Percentiles rank a stretch among this genome's conserved stretches.
Conservation (phyloP, 2,113 vertebrate species). For the Glaucidium brasilianum region DNA sequence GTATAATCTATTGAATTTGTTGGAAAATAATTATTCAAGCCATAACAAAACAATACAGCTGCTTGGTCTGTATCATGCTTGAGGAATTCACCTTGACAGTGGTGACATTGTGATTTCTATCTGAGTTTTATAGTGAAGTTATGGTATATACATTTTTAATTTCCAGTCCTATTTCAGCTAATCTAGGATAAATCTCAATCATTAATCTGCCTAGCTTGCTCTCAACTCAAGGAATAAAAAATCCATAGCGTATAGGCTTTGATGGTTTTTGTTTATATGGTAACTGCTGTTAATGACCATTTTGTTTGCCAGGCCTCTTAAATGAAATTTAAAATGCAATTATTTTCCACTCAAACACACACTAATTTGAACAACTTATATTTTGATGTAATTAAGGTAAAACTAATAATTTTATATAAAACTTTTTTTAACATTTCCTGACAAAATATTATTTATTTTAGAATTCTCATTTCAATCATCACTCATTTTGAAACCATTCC, state of each 20-base stretch:
- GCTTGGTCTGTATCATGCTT: not conserved
- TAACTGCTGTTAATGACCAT: constrained; percentile 23
- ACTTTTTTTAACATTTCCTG: not conserved
- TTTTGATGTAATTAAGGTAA: constrained; percentile 34
- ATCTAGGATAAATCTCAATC: constrained; percentile 18
- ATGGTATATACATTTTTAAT: constrained; percentile 11
- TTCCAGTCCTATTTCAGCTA: not conserved
- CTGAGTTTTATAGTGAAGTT: not conserved
- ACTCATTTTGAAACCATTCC: constrained; percentile 10
- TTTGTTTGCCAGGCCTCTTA: constrained; percentile 9
- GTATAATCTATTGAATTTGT: not conserved
- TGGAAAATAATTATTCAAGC: not conserved
- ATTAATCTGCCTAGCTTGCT: not conserved
- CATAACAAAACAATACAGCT: not conserved
- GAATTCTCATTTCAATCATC: constrained; percentile 4
- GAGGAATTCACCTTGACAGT: not conserved
- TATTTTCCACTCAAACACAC: constrained; percentile 13
- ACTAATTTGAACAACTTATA: not conserved
- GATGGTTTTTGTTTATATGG: constrained; percentile 10
- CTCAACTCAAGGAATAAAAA: constrained; percentile 20
- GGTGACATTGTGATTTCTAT: not conserved
- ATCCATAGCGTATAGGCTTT: not conserved
- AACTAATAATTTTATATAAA: not conserved
- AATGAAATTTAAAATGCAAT: constrained; percentile 27
- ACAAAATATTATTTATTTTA: constrained; percentile 9